Evolutionary conservation across 2,797 vertebrate species (phyloP), one percentile per base, ranked within the genome.

Genomic region (Periparus ater): DNA sequence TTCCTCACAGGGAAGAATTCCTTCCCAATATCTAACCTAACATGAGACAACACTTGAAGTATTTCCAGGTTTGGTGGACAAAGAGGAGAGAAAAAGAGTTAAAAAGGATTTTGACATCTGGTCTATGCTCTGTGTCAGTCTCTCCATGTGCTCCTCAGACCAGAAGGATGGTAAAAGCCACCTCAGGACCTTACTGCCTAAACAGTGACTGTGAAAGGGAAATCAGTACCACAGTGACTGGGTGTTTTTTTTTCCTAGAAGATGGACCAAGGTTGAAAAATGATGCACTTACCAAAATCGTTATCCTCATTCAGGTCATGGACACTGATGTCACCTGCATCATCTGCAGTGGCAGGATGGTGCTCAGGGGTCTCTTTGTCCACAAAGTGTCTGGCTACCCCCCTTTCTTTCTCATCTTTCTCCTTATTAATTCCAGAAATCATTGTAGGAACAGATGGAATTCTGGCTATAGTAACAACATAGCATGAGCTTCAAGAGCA

Each of bases 221-320:
- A 71, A 54, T 51, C 48, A 45, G 12, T 30, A 13, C 3, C 13
- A 8, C 27, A 13, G 13, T 16, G 36, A 6, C 20, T n/a, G 10
- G 4, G 62, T 20, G 14, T 42, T 84, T 11, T 53, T 21, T 58
- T 83, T 11, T 53, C 10, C 47, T 40, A 55, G 25, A 47, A 51
- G 13, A 10, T 6, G 14, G 44, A 9, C 32, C 0, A 6, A 85
- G 12, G 17, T 5, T 66, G 30, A 22, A 47, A 80, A 76, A 22
- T 11, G 5, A 14, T 1, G 6, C 25, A 25, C 45, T 75, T 47
- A 10, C 25, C 30, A n/a, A 36, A 66, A 38, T 25, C 0, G 0
- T 53, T 34, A 30, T 29, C 19, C 10, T 72, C 13, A 5, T n/a
- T 79, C 6, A 6, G 36, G 21, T 27, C 2, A 1, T 3, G n/a